phyloP scores from a whole-genome alignment of 92 coral and sea anemone species.

The Montipora capitata region DNA sequence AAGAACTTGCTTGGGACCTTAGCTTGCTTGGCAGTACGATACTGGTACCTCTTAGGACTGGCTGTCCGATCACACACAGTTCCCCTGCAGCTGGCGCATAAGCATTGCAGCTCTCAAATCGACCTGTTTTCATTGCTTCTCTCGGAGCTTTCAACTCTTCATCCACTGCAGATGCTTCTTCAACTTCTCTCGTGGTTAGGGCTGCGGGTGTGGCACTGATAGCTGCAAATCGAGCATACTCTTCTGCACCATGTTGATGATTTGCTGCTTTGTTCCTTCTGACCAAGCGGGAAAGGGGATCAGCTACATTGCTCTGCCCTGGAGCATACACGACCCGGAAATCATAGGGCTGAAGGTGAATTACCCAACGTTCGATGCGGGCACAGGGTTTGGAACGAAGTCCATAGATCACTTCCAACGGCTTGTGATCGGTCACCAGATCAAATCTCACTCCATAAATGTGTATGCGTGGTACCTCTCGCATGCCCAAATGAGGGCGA shows the following conservation, averaged over 20 bases:
- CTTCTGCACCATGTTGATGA: too few relatives aligned
- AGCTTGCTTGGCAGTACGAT: too few relatives aligned
- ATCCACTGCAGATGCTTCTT: too few relatives aligned
- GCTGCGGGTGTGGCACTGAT: too few relatives aligned
- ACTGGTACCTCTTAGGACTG: too few relatives aligned
- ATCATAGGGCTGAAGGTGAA: constrained; percentile 50
- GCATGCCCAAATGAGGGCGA: constrained; percentile 59
- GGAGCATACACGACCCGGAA: constrained; percentile 10
- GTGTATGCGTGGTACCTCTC: constrained; percentile 48
- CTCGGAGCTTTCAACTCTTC: too few relatives aligned
- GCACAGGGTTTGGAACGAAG: constrained; percentile 34
- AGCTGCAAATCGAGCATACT: too few relatives aligned
- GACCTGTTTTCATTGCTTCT: too few relatives aligned
- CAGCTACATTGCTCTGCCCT: constrained; percentile 35
- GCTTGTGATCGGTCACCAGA: constrained; percentile 48
- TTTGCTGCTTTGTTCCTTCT: not conserved
- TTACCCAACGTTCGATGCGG: constrained; percentile 23
- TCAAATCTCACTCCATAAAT: constrained; percentile 33
- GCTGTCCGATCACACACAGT: constrained; percentile 47
- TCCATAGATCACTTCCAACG: constrained; percentile 1
- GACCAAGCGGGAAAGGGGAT: constrained; percentile 10
- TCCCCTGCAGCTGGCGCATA: constrained; percentile 39
- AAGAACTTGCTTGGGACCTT: too few relatives aligned
- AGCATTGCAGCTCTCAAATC: not conserved
- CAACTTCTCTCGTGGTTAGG: not conserved